Percentiles rank a stretch among this genome's conserved stretches.
Evolutionary conservation across 2,888 invertebrate species (phyloP).

Genomic region (Camptogramma bilineatum): DNA sequence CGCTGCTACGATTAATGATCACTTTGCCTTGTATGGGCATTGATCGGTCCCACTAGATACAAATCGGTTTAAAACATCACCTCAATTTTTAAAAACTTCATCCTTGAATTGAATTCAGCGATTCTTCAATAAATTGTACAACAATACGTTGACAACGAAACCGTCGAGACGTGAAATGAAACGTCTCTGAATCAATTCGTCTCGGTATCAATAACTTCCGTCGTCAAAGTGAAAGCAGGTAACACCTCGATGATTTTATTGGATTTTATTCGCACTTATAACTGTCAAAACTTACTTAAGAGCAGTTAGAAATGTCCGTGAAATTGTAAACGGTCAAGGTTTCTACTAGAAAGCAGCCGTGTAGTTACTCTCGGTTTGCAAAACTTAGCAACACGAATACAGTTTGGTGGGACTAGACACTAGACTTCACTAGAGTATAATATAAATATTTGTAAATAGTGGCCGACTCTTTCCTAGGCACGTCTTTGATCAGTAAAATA

Average conservation of each 20-base stretch:
- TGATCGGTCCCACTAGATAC: slow-evolving; percentile 43
- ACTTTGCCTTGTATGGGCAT: slow-evolving; percentile 46
- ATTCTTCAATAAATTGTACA: slow-evolving; percentile 20
- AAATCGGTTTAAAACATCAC: slow-evolving; percentile 27
- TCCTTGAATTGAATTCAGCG: slow-evolving; percentile 19
- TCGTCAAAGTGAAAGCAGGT: slow-evolving; percentile 50
- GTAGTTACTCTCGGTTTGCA: slow-evolving; percentile 20
- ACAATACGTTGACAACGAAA: slow-evolving; percentile 41
- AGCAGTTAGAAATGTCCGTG: slow-evolving; percentile 41
- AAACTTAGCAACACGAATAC: slow-evolving; percentile 17
- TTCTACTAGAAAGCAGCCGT: slow-evolving; percentile 42
- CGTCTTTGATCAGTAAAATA: slow-evolving; percentile 14
- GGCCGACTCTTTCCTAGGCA: slow-evolving; percentile 4
- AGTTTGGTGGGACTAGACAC: too few relatives aligned
- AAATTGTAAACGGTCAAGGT: slow-evolving; percentile 44
- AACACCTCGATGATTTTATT: slow-evolving; percentile 38
- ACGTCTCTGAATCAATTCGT: slow-evolving; percentile 55
- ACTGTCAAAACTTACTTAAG: slow-evolving; percentile 30
- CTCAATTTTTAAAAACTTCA: slow-evolving; percentile 14
- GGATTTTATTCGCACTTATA: slow-evolving; percentile 34
- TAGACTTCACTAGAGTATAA: neutral
- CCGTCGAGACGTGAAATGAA: slow-evolving; percentile 60
- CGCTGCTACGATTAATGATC: slow-evolving; percentile 55
- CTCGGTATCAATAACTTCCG: slow-evolving; percentile 51
- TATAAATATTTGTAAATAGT: slow-evolving; percentile 1